Evolutionary conservation across 2,888 invertebrate species (phyloP).

Genomic region (Eupithecia centaureata): DNA sequence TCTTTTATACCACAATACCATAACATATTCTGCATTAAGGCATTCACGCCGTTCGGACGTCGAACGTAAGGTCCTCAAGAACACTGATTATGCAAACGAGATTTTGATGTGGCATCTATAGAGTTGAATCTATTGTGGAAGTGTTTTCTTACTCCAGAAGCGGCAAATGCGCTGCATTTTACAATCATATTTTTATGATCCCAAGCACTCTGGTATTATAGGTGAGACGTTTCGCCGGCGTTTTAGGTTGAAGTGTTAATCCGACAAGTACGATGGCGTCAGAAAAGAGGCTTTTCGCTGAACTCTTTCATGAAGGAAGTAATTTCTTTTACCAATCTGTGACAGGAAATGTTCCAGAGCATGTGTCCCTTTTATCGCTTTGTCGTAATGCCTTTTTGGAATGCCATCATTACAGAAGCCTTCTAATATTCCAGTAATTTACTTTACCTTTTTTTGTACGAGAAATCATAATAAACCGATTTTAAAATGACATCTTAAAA

Average conservation of each 20-base stretch:
- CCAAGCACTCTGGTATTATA: conserved; percentile 7
- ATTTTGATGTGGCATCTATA: conserved; percentile 38
- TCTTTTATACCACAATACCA: conserved; percentile 2
- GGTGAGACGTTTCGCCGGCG: conserved; percentile 1
- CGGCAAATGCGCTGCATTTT: conserved; percentile 25
- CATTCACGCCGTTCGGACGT: conserved; percentile 32
- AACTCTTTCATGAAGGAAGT: conserved; percentile 6
- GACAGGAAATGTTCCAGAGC: conserved; percentile 8
- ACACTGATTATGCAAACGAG: conserved; percentile 42
- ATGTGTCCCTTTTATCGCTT: conserved; percentile 2
- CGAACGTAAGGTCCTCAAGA: conserved; percentile 31
- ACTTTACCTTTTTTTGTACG: neutral
- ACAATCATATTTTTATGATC: conserved; percentile 15
- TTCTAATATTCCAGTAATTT: neutral
- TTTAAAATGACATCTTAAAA: too few species aligned
- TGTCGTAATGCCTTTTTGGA: conserved; percentile 2
- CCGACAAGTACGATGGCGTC: conserved; percentile 8
- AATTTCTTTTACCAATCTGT: conserved; percentile 4
- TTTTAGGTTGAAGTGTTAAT: conserved; percentile 8
- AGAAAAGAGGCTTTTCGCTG: conserved; percentile 9
- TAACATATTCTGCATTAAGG: conserved; percentile 38
- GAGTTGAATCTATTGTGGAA: conserved; percentile 31
- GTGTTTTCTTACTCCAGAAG: conserved; percentile 20
- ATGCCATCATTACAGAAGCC: neutral
- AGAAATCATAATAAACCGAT: neutral